Evolutionary conservation across 1,140 invertebrate species (phyloP).

Genomic region (Bombus terrestris): DNA sequence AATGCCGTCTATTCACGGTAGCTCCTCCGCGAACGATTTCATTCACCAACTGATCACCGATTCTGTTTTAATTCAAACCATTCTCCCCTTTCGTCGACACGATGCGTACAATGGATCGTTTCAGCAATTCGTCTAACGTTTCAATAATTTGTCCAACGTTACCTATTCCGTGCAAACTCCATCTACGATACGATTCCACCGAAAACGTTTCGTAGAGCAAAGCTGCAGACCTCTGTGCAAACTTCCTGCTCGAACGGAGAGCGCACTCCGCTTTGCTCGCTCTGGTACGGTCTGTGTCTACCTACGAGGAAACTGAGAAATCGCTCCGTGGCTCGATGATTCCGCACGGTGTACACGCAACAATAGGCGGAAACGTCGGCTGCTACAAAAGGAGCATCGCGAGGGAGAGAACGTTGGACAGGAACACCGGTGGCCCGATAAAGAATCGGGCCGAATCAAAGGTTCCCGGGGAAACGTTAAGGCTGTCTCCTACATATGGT

Average conservation of each 20-base stretch:
- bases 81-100: not conserved
- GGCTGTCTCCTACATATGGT: conserved; percentile 62
- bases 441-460: conserved; percentile 67
- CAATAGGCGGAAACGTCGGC: conserved; percentile 69
- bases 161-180: too few relatives aligned
- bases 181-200: not conserved
- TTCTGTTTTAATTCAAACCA: conserved; percentile 21
- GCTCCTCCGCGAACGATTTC: not conserved
- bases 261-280: not conserved
- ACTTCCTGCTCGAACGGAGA: too few relatives aligned
- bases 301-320: conserved; percentile 58
- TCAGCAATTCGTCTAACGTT: conserved; percentile 9
- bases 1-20: conserved; percentile 1
- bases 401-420: conserved; percentile 54
- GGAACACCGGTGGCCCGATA: conserved; percentile 58
- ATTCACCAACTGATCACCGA: conserved; percentile 23
- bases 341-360: conserved; percentile 58
- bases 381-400: conserved; percentile 66
- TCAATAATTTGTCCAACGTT: conserved; percentile 27
- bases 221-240: too few relatives aligned
- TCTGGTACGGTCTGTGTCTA: not conserved
- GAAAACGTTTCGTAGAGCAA: not conserved
- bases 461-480: conserved; percentile 53
- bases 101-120: not conserved
- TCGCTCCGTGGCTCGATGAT: conserved; percentile 62